Evolutionary conservation across 2,888 invertebrate genomes (phyloP).

Genomic region (Quadroppia sp.): DNA sequence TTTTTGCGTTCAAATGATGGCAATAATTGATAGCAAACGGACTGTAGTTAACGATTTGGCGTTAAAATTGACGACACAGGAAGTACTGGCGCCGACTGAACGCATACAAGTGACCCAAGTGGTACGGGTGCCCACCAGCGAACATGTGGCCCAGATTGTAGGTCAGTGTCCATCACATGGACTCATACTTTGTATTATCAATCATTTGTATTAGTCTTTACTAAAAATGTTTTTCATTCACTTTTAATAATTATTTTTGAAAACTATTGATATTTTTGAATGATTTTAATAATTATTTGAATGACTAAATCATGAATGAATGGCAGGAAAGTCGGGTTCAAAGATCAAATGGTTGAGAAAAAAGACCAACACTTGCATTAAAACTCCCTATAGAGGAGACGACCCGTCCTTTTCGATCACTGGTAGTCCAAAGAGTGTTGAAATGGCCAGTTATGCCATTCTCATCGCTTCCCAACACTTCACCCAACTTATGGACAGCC

Average conservation of each 20-base stretch:
- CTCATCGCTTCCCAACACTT: neutral
- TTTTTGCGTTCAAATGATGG: neutral
- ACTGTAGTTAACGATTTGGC: neutral
- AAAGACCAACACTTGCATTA: neutral
- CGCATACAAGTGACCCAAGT: neutral
- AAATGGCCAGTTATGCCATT: neutral
- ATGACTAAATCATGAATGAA: neutral
- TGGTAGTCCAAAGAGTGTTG: neutral
- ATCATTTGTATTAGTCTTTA: too few species aligned
- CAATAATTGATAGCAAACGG: neutral
- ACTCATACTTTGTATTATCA: too few species aligned
- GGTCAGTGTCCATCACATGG: too few species aligned
- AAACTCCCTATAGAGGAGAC: constrained; percentile 5
- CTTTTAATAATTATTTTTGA: neutral
- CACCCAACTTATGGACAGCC: constrained; percentile 9
- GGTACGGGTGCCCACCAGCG: neutral
- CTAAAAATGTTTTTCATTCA: too few species aligned
- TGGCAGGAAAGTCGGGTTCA: constrained; percentile 1
- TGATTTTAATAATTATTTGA: neutral
- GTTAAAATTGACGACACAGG: neutral
- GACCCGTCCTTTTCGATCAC: neutral
- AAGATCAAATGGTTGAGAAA: constrained; percentile 1
- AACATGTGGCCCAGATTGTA: constrained; percentile 28
- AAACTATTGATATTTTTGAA: neutral
- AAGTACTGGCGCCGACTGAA: neutral